Evolutionary conservation across 2,113 vertebrate species (phyloP).

Genomic region (Onychostoma macrolepis): DNA sequence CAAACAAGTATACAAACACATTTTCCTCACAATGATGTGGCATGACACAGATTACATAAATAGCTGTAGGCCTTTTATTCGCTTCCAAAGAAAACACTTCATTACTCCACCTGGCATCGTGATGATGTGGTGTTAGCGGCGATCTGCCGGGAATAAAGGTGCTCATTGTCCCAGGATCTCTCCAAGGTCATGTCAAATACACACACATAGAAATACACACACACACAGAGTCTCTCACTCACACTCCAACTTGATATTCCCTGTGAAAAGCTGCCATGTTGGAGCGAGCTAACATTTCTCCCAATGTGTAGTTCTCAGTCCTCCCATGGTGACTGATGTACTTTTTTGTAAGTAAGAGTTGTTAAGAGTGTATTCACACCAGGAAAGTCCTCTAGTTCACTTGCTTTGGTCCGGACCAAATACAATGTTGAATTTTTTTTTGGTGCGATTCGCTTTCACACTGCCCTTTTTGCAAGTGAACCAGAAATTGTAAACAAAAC

Average conservation of each 20-base stretch:
- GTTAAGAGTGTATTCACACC: too few relatives aligned
- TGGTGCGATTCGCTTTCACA: too few relatives aligned
- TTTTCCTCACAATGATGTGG: constrained; percentile 42
- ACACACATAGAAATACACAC: constrained; percentile 35
- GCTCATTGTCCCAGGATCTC: constrained; percentile 53
- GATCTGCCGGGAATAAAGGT: constrained; percentile 43
- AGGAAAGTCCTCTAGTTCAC: too few relatives aligned
- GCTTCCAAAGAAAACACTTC: constrained; percentile 49
- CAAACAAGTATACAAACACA: constrained; percentile 28
- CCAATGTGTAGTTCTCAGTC: background rate
- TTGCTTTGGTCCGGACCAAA: too few relatives aligned
- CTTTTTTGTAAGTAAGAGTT: background rate
- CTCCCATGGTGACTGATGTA: background rate
- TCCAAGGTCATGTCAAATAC: constrained; percentile 49
- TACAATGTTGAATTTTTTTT: too few relatives aligned
- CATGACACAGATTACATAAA: constrained; percentile 28
- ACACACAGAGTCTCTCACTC: constrained; percentile 11
- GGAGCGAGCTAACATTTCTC: background rate
- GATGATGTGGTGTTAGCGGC: constrained; percentile 47
- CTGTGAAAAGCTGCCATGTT: background rate
- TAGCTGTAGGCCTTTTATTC: constrained; percentile 45
- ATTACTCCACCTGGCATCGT: constrained; percentile 57
- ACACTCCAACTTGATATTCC: background rate
- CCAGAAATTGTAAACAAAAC: too few relatives aligned
- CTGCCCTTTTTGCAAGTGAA: too few relatives aligned